phyloP scores from a whole-genome alignment of 2,797 vertebrate genomes.

The Margarornis squamiger region DNA sequence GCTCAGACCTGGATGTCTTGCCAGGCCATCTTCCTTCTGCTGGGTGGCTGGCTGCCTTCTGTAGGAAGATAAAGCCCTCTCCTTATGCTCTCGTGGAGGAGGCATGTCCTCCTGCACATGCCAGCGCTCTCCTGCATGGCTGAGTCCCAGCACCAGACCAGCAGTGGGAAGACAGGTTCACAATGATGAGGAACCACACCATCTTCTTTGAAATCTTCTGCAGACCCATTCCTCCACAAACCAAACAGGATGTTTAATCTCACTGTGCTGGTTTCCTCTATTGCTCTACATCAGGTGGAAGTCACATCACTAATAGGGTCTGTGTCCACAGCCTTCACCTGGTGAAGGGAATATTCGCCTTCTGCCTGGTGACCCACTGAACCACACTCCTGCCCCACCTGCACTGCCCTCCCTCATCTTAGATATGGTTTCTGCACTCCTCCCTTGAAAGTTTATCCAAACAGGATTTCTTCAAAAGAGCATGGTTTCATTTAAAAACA shows the following conservation, averaged over 20 bases:
- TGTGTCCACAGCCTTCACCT: not conserved
- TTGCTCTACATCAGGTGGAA: rapidly evolving
- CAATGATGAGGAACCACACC: rapidly evolving
- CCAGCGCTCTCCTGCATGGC: not conserved
- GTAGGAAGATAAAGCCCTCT: not conserved
- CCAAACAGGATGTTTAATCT: not conserved
- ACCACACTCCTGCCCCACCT: not conserved
- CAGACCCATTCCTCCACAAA: not conserved
- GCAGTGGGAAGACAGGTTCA: rapidly evolving
- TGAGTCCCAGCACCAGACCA: not conserved
- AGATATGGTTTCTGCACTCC: not conserved
- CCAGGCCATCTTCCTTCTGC: not conserved
- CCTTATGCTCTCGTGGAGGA: not conserved
- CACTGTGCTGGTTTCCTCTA: not conserved
- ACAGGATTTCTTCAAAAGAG: not conserved
- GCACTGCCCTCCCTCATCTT: not conserved
- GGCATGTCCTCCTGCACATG: rapidly evolving
- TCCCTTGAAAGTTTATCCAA: not conserved
- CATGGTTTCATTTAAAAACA: not conserved
- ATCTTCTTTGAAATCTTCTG: not conserved
- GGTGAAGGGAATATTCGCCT: not conserved
- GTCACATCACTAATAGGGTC: not conserved
- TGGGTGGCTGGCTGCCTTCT: not conserved
- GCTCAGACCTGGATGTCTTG: not conserved
- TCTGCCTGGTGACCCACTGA: not conserved